Evolutionary conservation across 2,888 invertebrate species (phyloP).

Genomic region (Parthenolecanium corni): DNA sequence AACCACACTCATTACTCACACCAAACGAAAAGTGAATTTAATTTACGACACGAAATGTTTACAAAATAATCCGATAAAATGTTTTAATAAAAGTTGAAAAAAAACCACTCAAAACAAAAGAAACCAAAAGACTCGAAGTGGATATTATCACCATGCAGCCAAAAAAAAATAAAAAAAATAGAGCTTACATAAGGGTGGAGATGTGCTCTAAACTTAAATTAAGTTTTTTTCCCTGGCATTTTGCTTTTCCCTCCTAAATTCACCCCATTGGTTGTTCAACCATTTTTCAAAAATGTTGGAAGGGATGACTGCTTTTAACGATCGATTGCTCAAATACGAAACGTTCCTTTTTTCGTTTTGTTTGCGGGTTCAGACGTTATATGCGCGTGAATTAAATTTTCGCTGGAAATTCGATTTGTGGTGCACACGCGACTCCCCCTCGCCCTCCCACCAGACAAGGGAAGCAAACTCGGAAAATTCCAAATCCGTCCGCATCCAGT

Average conservation of each 20-base stretch:
- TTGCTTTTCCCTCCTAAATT: neutral
- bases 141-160: neutral
- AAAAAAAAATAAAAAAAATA: too few species aligned
- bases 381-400: constrained; percentile 4
- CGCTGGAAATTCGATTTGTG: too few species aligned
- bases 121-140: constrained; percentile 1
- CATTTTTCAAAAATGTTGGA: constrained; percentile 1
- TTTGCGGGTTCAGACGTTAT: neutral
- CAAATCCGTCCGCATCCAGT: too few species aligned
- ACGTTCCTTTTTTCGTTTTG: neutral
- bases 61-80: constrained; percentile 21
- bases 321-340: constrained; percentile 19
- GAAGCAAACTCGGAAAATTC: too few species aligned
- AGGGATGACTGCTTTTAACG: constrained; percentile 5
- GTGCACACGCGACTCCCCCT: too few species aligned
- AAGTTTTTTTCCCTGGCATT: constrained; percentile 2
- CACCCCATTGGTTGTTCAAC: constrained; percentile 7
- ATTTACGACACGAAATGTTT: constrained; percentile 3
- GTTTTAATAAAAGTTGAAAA: constrained; percentile 10
- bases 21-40: constrained; percentile 1
- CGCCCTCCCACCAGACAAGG: too few species aligned
- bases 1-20: neutral
- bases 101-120: neutral
- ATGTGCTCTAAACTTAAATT: constrained; percentile 6
- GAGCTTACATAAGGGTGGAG: constrained; percentile 3